These are phyloP conservation scores for Blera fallax DNA, from an alignment of 2,888 invertebrate species.

Conservation along the genomic window DNA sequence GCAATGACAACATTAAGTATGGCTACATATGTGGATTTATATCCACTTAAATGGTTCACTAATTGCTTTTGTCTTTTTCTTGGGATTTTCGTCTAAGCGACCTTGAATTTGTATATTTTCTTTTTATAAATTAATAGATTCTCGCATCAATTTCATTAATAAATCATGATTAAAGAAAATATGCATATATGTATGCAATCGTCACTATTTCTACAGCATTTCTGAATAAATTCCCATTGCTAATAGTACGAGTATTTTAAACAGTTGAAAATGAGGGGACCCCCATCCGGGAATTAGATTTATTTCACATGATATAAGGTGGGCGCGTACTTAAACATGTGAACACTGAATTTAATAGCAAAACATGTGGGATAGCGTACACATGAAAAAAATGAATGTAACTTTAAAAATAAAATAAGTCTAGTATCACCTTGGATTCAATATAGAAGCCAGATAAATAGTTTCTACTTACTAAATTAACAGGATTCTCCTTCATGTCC, in stretches of 20 bases:
- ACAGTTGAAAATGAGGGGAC: constrained; percentile 13
- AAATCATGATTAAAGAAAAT: constrained; percentile 14
- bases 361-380: not conserved
- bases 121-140: constrained; percentile 19
- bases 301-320: not conserved
- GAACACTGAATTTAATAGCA: not conserved
- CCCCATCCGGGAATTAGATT: constrained; percentile 21
- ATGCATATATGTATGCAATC: not conserved
- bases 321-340: not conserved
- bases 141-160: constrained; percentile 5
- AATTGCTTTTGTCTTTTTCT: constrained; percentile 19
- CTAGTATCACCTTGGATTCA: not conserved
- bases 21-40: not conserved
- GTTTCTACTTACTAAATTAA: constrained; percentile 83
- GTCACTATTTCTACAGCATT: not conserved
- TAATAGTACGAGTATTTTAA: constrained; percentile 5
- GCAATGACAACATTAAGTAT: not conserved
- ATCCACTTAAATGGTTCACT: constrained; percentile 10
- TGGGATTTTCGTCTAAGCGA: not conserved
- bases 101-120: constrained; percentile 13
- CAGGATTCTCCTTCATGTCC: constrained; percentile 83
- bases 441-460: no score
- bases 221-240: constrained; percentile 1
- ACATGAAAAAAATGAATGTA: not conserved
- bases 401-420: not conserved